Percentiles rank a stretch among this genome's conserved stretches.
Conservation (phyloP, 2,797 vertebrate genomes). For the Lepus oiostolus region DNA sequence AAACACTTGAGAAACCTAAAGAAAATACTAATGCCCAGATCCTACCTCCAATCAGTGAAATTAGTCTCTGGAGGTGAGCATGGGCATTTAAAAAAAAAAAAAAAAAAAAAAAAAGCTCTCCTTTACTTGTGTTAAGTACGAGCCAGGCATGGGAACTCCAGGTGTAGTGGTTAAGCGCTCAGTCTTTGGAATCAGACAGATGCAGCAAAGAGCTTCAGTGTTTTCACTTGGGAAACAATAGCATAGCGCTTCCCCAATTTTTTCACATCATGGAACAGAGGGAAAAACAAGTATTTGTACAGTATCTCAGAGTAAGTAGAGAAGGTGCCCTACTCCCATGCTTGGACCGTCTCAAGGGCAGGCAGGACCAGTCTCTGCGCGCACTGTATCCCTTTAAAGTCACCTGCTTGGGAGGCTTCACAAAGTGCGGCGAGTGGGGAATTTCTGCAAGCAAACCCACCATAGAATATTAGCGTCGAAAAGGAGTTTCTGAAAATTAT, state of each 20-base stretch:
- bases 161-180: background rate
- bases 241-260: background rate
- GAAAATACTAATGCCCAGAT: background rate
- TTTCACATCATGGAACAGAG: background rate
- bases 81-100: background rate
- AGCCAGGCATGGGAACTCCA: background rate
- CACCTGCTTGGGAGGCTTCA: background rate
- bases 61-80: background rate
- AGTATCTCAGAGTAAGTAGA: background rate
- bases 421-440: background rate
- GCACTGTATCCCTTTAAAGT: background rate
- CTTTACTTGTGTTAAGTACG: background rate
- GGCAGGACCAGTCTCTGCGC: accelerated
- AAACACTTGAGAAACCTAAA: background rate
- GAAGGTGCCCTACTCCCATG: background rate
- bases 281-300: background rate
- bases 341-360: background rate
- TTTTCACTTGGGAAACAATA: background rate
- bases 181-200: background rate
- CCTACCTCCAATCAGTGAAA: background rate
- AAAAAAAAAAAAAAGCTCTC: background rate
- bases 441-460: background rate
- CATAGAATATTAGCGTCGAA: background rate
- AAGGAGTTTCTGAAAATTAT: background rate
- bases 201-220: background rate